phyloP scores from a whole-genome alignment of 2,888 invertebrate genomes.

The Thymelicus lineola region DNA sequence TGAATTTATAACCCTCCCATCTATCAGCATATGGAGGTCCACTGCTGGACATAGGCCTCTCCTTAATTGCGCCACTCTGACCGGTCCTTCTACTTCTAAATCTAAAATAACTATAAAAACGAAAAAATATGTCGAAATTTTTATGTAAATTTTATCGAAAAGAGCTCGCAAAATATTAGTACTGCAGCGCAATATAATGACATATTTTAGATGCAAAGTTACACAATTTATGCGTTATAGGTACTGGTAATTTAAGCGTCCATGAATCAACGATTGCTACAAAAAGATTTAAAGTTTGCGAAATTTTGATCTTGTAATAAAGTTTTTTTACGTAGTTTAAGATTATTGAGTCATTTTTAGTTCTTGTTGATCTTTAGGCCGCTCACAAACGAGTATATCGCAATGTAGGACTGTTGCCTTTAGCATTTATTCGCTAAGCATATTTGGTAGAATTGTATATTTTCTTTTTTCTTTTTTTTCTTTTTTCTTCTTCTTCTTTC shows the following conservation, averaged over 20 bases:
- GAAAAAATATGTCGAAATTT: background rate
- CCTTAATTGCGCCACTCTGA: no score
- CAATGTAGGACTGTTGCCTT: background rate
- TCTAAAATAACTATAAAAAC: no score
- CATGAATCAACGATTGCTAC: conserved; percentile 3
- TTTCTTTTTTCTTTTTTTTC: no score
- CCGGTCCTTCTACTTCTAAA: no score
- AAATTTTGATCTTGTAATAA: conserved; percentile 8
- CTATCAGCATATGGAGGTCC: no score
- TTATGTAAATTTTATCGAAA: background rate
- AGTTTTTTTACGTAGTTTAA: conserved; percentile 3
- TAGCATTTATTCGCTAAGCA: no score
- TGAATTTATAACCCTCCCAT: no score
- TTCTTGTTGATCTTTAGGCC: background rate
- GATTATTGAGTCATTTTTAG: conserved; percentile 5
- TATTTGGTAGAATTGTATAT: no score
- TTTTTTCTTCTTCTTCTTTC: no score
- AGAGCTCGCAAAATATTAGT: background rate
- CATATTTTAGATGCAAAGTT: background rate
- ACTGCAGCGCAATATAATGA: background rate
- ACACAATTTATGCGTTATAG: background rate
- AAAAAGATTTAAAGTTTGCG: conserved; percentile 1
- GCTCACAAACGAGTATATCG: background rate
- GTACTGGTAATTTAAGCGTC: background rate
- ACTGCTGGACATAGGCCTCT: no score